Conservation (phyloP, 1,140 invertebrate species). For the Phenacoccus solenopsis region DNA sequence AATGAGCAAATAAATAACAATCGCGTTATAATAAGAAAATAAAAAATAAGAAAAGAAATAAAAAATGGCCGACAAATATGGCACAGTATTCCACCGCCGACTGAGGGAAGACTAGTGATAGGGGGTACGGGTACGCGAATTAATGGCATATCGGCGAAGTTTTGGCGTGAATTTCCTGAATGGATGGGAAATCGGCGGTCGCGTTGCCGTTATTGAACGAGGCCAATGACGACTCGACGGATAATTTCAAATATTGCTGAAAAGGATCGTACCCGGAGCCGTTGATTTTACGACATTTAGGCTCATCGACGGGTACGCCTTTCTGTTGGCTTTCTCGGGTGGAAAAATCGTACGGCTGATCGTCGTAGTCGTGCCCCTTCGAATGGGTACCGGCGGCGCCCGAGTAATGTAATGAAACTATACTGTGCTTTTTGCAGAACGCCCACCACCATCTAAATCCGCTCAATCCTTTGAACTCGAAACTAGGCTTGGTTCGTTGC, state of each 20-base stretch:
- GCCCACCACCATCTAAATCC: conserved; percentile 71
- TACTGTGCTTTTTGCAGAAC: conserved; percentile 64
- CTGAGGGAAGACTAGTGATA: neutral
- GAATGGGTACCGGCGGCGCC: conserved; percentile 25
- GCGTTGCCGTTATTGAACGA: neutral
- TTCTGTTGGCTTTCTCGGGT: too few species aligned
- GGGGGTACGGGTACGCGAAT: neutral
- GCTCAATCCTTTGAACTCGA: conserved; percentile 49
- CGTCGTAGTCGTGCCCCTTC: neutral
- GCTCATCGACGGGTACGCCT: too few species aligned
- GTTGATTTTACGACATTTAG: too few species aligned
- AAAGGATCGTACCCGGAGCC: neutral
- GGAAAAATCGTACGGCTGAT: neutral
- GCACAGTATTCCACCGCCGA: neutral
- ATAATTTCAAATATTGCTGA: neutral
- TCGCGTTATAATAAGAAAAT: too few species aligned
- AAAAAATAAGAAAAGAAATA: too few species aligned
- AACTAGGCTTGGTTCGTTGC: conserved; percentile 45
- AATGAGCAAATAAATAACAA: too few species aligned
- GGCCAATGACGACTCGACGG: neutral
- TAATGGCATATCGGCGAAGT: neutral
- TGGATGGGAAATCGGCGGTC: neutral
- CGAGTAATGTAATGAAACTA: conserved; percentile 50
- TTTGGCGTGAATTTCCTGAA: neutral
- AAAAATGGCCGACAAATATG: neutral